These are phyloP conservation scores for Papilio glaucus DNA, from an alignment of 1,140 invertebrate species.

Conservation along the genomic window DNA sequence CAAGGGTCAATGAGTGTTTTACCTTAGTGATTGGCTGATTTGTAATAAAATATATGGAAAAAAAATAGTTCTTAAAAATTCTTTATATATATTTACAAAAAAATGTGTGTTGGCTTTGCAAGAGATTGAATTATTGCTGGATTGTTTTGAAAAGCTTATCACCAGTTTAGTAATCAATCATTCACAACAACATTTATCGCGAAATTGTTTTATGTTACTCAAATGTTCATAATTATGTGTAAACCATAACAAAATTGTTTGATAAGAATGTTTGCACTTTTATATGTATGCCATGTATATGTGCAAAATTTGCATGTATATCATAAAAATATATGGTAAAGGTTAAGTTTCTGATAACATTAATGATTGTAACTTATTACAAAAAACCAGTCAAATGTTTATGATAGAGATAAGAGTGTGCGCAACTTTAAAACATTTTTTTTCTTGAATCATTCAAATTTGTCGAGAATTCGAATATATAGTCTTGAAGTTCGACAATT, in stretches of 20 bases:
- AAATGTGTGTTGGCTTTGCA: background rate
- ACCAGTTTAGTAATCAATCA: constrained; percentile 36
- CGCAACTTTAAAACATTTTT: background rate
- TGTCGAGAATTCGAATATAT: background rate
- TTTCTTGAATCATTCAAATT: background rate
- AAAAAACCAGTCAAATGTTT: constrained; percentile 10
- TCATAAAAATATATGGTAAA: background rate
- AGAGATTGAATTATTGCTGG: constrained; percentile 28
- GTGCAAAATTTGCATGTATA: background rate
- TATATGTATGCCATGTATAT: background rate
- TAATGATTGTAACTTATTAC: background rate
- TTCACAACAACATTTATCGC: constrained; percentile 48
- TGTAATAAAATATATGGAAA: too few relatives aligned
- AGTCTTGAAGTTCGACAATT: too few relatives aligned
- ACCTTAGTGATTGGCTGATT: too few relatives aligned
- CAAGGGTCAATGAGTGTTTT: too few relatives aligned
- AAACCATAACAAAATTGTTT: constrained; percentile 33
- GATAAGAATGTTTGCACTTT: constrained; percentile 41
- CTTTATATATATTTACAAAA: background rate
- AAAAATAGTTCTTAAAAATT: background rate
- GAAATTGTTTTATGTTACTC: constrained; percentile 40
- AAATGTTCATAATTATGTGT: constrained; percentile 35
- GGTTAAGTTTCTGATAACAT: constrained; percentile 17
- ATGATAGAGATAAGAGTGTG: constrained; percentile 2
- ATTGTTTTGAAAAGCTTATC: constrained; percentile 29